Base-by-base conservation (phyloP, 2,797 vertebrate genomes). In the Sebastes oblongus region DNA sequence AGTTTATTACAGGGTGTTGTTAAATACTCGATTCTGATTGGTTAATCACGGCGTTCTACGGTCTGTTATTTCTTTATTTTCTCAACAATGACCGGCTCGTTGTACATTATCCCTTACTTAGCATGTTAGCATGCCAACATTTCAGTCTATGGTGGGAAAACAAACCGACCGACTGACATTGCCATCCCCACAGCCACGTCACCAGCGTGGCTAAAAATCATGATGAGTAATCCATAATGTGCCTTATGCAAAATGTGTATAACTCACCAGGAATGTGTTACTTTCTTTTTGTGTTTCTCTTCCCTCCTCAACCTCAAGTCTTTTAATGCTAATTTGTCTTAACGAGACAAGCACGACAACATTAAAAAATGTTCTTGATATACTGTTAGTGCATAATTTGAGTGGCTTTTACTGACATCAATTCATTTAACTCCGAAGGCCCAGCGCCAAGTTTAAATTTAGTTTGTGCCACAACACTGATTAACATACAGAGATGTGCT, bases 371-470 rank as follows among this genome's bases (percentile, higher is more conserved):
- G 69, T 80, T 13, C 50, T 61, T 74, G 25, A 84, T 72, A 54
- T 72, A 82, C 29, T 71, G 72, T 75, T 42, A 77, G 70, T 67
- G 81, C 13, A 59, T 80, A 59, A 85, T 86, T 82, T 72, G n/a
- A 87, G 79, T 59, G 75, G 55, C 71, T 88, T 83, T 70, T 74
- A 80, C 82, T 79, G 59, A 86, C 79, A 67, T 66, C 56, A 77
- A 81, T 85, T 78, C 3, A 80, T 89, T 86, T 71, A 65, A 71
- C 34, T 66, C 24, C 24, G 13, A 60, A 30, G 87, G 70, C 75
- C 34, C 27, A 54, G 58, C 1, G 78, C 83, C 90, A 87, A 83
- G 58, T 85, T 83, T 89, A 78, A 82, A 83, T 89, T 85, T 68
- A 78, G 78, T 61, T 77, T 85, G 66, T 50, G 24, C 71, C 56